A percentile compares a stretch with the other conserved stretches of the same genome.
These are phyloP conservation scores for Limnephilus marmoratus DNA, from an alignment of 2,888 invertebrate species.

Conservation along the genomic window DNA sequence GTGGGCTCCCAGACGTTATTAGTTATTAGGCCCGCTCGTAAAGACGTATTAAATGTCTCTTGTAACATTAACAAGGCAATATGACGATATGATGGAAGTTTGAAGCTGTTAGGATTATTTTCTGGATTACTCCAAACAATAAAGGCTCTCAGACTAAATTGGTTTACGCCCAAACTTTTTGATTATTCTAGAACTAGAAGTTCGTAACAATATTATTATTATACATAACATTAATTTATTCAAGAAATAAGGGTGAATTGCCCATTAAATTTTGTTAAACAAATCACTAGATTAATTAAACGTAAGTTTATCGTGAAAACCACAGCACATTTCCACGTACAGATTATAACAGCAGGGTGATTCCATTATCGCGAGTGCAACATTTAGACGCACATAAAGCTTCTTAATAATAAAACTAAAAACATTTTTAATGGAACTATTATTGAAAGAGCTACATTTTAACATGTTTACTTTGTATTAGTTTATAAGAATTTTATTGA, in stretches of 20 bases:
- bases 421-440: no score
- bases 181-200: slow-evolving; percentile 2
- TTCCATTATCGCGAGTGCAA: no score
- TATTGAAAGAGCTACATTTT: no score
- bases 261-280: background rate
- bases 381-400: no score
- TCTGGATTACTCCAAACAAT: slow-evolving; percentile 36
- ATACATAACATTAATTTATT: background rate
- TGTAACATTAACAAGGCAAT: slow-evolving; percentile 34
- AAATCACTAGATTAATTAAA: background rate
- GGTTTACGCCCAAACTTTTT: background rate
- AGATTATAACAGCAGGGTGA: no score
- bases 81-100: slow-evolving; percentile 37
- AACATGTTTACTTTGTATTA: no score
- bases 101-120: slow-evolving; percentile 12
- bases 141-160: slow-evolving; percentile 42
- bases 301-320: background rate
- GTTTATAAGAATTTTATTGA: no score
- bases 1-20: slow-evolving; percentile 4
- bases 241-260: background rate
- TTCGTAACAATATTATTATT: background rate
- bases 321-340: background rate
- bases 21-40: slow-evolving; percentile 17
- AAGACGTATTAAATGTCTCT: slow-evolving; percentile 37
- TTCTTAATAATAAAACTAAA: no score